Base-by-base conservation (phyloP, 2,113 vertebrate genomes). In the Atherinomorus stipes region DNA sequence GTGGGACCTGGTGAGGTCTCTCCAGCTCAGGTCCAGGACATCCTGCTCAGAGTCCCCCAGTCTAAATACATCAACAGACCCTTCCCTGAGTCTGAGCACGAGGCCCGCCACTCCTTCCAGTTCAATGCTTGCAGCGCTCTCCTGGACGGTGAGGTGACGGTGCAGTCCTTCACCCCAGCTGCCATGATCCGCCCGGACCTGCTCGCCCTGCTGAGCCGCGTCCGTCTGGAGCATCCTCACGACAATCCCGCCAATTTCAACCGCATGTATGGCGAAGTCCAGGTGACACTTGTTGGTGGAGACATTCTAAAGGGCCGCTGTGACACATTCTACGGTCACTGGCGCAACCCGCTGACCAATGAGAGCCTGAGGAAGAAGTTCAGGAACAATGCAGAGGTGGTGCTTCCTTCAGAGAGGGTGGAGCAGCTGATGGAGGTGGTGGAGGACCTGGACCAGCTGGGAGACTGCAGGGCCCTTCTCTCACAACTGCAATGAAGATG, bases 31-130 rank as follows among this genome's bases (percentile, higher is more conserved):
- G 88, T 97, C 50, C 87, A 91, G 54, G 90, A 90, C 42, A 93
- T 97, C 16, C 15, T 95, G 64, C 93, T 97, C 76, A 92, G 94
- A 78, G 92, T 97, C 50, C 96, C 96, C 0, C 80, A 80, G 58
- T 97, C 96, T 4, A 96, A 96, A 78, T 97, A 97, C 92, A 97
- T 97, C 78, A 93, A 97, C 62, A 90, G 96, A 21, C 95, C 96
- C 4, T 95, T 95, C 70, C 96, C 96, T 1, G 91, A 94, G 71
- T 95, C 95, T 0, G 95, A 97, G 58, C 96, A 97, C 13, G 87
- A 96, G 85, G 96, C 96, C 0, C 94, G 96, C 11, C 96, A 97
- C 77, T 97, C 96, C 26, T 96, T 97, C 92, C 96, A 97, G 76
- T 97, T 96, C 83, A 96, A 93, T 0, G 94, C 96, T 68, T 97